Evolutionary conservation across 2,797 vertebrate genomes (phyloP).

Genomic region (Botia kubotai): DNA sequence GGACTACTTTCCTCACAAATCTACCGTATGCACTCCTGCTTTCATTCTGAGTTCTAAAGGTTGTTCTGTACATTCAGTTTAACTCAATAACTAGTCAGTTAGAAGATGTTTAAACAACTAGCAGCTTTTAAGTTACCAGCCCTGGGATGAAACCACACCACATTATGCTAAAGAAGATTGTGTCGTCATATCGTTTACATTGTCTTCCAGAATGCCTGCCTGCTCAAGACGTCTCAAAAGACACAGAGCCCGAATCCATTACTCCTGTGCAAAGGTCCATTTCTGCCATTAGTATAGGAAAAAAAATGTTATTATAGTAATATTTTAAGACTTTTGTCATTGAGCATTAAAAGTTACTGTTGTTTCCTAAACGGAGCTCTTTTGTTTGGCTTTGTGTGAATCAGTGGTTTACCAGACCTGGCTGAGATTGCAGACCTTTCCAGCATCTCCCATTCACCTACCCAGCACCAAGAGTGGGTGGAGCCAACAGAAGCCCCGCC

Average conservation of each 20-base stretch:
- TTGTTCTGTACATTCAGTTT: too few relatives aligned
- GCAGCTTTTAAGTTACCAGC: too few relatives aligned
- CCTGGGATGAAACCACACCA: background rate
- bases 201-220: slow-evolving; percentile 45
- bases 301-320: too few relatives aligned
- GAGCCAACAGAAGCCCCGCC: background rate
- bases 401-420: slow-evolving; percentile 45
- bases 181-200: background rate
- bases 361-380: background rate
- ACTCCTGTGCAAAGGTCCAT: slow-evolving; percentile 17
- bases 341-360: background rate
- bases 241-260: slow-evolving; percentile 19
- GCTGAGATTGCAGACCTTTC: slow-evolving; percentile 66
- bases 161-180: background rate
- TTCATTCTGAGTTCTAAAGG: background rate
- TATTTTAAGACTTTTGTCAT: background rate
- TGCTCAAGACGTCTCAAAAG: slow-evolving; percentile 39
- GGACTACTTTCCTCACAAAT: background rate
- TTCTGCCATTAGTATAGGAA: slow-evolving; percentile 15
- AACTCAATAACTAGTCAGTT: too few relatives aligned
- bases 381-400: slow-evolving; percentile 1
- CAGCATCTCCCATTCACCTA: slow-evolving; percentile 67
- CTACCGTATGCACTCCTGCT: background rate
- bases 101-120: too few relatives aligned
- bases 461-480: slow-evolving; percentile 48